A percentile compares a stretch with the other conserved stretches of the same genome.
These are phyloP conservation scores for Oxyteleia sp. DNA, from an alignment of 2,888 invertebrate genomes.

Conservation along the genomic window DNA sequence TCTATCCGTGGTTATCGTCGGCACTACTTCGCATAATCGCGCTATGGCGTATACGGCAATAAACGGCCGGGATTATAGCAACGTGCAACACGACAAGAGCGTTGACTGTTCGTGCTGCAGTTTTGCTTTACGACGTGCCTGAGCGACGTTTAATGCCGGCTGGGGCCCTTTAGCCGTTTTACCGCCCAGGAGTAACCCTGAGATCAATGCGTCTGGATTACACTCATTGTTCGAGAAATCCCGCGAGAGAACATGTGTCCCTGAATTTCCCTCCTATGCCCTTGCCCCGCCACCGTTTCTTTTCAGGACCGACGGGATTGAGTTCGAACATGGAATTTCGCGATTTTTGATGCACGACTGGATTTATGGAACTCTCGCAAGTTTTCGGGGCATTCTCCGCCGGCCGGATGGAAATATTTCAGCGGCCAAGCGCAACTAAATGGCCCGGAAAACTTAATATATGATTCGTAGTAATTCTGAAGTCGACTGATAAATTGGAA, in stretches of 20 bases:
- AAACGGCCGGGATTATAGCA: slow-evolving; percentile 74
- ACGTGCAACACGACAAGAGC: slow-evolving; percentile 76
- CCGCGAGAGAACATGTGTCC: slow-evolving; percentile 68
- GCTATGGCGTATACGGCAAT: slow-evolving; percentile 77
- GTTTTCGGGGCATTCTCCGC: slow-evolving; percentile 25
- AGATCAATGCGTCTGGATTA: slow-evolving; percentile 72
- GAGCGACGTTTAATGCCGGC: slow-evolving; percentile 85
- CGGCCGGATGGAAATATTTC: slow-evolving; percentile 30
- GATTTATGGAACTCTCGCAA: slow-evolving; percentile 32
- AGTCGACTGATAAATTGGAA: slow-evolving; percentile 31
- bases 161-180: slow-evolving; percentile 83
- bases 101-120: slow-evolving; percentile 80
- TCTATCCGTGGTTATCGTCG: slow-evolving; percentile 67
- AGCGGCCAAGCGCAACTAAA: slow-evolving; percentile 20
- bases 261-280: slow-evolving; percentile 47
- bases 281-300: slow-evolving; percentile 30
- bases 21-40: slow-evolving; percentile 68
- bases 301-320: slow-evolving; percentile 16
- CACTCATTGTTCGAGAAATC: slow-evolving; percentile 71
- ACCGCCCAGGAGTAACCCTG: slow-evolving; percentile 75
- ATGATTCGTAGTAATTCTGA: slow-evolving; percentile 35
- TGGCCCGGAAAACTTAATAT: slow-evolving; percentile 48
- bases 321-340: slow-evolving; percentile 33
- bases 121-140: slow-evolving; percentile 84
- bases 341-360: slow-evolving; percentile 39